phyloP scores from a whole-genome alignment of 1,140 invertebrate genomes.

The Zaprionus capensis region DNA sequence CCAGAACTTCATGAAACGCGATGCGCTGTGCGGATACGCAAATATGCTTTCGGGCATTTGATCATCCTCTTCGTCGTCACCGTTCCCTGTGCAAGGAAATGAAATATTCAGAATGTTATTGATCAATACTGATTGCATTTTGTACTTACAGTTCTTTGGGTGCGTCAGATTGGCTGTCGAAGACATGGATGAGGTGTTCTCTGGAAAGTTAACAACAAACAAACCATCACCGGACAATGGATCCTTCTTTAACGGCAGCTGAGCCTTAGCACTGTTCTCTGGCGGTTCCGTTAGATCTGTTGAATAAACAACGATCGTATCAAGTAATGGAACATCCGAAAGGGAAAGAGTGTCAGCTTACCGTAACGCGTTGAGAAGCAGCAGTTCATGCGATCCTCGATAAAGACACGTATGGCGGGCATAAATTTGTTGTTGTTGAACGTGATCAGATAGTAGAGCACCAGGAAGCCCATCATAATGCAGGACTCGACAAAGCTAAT shows the following conservation, averaged over 20 bases:
- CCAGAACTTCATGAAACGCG: slow-evolving; percentile 85
- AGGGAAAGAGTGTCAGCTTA: slow-evolving; percentile 17
- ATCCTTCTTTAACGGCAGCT: slow-evolving; percentile 79
- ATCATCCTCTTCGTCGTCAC: slow-evolving; percentile 60
- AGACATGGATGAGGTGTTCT: slow-evolving; percentile 80
- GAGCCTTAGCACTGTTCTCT: slow-evolving; percentile 82
- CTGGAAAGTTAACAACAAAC: slow-evolving; percentile 76
- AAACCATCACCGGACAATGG: slow-evolving; percentile 75
- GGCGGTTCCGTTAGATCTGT: slow-evolving; percentile 78
- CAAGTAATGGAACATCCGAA: background rate
- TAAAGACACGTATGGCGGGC: slow-evolving; percentile 75
- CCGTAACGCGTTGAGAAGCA: slow-evolving; percentile 81
- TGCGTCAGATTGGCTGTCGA: slow-evolving; percentile 75
- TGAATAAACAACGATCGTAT: background rate
- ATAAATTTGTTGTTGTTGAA: slow-evolving; percentile 86
- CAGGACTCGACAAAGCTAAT: slow-evolving; percentile 92
- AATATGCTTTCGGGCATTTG: slow-evolving; percentile 62
- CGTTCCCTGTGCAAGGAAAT: slow-evolving; percentile 52
- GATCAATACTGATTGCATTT: background rate
- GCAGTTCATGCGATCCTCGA: slow-evolving; percentile 81
- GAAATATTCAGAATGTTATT: background rate
- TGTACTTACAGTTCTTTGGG: slow-evolving; percentile 73
- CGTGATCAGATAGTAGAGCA: slow-evolving; percentile 88
- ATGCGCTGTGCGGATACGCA: slow-evolving; percentile 58
- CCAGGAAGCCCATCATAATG: slow-evolving; percentile 88